Percentiles rank a stretch among this genome's conserved stretches.
Conservation (phyloP, 2,797 vertebrate species). For the Morelia viridis region DNA sequence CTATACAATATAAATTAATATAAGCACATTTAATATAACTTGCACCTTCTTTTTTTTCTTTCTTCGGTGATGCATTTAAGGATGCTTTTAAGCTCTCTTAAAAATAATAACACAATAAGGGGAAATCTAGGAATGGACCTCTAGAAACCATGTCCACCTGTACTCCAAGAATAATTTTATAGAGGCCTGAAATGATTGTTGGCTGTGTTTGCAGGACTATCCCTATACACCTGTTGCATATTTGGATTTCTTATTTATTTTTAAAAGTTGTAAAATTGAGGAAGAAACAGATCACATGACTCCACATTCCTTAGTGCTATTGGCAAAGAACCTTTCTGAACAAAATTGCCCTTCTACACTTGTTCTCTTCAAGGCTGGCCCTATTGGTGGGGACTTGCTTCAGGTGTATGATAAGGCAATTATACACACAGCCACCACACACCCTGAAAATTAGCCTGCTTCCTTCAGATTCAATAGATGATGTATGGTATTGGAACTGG, state of each 20-base stretch:
- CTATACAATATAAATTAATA: neutral
- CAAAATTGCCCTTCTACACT: neutral
- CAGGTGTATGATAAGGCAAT: neutral
- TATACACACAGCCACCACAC: neutral
- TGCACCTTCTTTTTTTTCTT: too few relatives aligned
- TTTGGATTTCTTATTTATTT: neutral
- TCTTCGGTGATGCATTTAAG: neutral
- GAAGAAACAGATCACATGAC: neutral
- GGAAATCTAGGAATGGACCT: neutral
- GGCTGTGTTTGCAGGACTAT: neutral
- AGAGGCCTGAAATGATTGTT: neutral
- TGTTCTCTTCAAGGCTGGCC: neutral
- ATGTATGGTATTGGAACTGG: neutral
- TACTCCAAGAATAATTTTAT: neutral
- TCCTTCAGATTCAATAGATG: neutral
- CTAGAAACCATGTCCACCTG: neutral
- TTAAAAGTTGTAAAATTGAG: neutral
- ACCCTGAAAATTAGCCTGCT: neutral
- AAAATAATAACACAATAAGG: neutral
- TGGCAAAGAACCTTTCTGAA: neutral
- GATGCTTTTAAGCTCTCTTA: neutral
- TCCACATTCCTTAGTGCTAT: neutral
- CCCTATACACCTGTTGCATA: neutral
- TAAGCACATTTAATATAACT: neutral
- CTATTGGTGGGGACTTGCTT: neutral